Percentiles rank a stretch among this genome's conserved stretches.
Conservation (phyloP, 1,140 invertebrate genomes). For the Papilio dardanus region DNA sequence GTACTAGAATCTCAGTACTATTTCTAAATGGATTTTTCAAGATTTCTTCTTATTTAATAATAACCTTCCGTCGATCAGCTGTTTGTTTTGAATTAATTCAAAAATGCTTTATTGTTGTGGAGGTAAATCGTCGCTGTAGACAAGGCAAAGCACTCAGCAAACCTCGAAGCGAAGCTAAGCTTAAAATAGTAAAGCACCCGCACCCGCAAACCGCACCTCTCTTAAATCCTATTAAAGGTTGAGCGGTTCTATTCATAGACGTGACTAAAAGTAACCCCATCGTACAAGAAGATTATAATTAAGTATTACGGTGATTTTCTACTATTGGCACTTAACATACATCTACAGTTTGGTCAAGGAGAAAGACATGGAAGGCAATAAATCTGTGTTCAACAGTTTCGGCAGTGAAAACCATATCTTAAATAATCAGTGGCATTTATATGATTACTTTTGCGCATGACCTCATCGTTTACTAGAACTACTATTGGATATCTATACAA, state of each 20-base stretch:
- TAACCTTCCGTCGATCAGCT: neutral
- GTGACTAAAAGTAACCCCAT: constrained; percentile 36
- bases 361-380: no score
- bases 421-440: no score
- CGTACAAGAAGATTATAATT: neutral
- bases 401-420: no score
- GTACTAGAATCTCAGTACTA: no score
- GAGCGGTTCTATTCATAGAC: constrained; percentile 48
- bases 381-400: no score
- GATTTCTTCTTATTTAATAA: neutral
- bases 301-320: no score
- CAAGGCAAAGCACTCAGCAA: constrained; percentile 63
- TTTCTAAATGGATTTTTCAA: no score
- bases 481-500: neutral
- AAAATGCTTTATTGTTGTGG: neutral
- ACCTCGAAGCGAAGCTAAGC: constrained; percentile 42
- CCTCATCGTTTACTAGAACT: neutral
- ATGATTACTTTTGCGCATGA: neutral
- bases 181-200: constrained; percentile 45
- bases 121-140: constrained; percentile 44
- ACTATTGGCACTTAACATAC: no score
- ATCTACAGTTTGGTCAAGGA: no score
- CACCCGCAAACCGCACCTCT: constrained; percentile 56
- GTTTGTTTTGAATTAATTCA: neutral
- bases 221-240: constrained; percentile 60